Conservation (phyloP, 2,888 invertebrate species). For the Cryptus viduatorius region DNA sequence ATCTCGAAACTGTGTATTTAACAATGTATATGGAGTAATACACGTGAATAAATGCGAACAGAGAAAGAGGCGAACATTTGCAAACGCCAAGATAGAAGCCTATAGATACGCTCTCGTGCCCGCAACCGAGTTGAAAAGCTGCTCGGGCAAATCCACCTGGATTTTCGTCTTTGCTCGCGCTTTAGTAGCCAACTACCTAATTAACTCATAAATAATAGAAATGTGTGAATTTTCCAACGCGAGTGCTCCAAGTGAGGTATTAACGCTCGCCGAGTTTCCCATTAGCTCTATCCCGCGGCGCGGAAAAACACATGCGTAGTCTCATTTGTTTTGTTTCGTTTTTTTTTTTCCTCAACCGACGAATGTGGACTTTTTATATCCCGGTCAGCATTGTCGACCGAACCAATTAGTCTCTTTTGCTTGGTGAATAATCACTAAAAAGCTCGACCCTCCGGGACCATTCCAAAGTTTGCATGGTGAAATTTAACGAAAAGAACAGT, state of each 20-base stretch:
- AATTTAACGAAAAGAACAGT: neutral
- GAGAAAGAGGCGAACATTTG: neutral
- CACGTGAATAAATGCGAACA: conserved; percentile 38
- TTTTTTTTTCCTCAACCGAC: neutral
- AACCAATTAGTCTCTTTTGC: neutral
- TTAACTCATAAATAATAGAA: conserved; percentile 63
- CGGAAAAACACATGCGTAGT: neutral
- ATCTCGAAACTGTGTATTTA: conserved; percentile 47
- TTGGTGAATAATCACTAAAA: neutral
- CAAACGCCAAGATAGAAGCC: neutral
- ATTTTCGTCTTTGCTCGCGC: conserved; percentile 54
- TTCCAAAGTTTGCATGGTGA: no score
- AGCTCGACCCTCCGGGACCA: neutral
- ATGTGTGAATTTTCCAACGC: conserved; percentile 43
- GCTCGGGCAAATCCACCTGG: conserved; percentile 45
- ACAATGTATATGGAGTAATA: conserved; percentile 14
- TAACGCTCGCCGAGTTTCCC: conserved; percentile 15
- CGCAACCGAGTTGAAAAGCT: conserved; percentile 40
- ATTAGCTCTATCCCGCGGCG: neutral
- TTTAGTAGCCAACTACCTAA: conserved; percentile 50
- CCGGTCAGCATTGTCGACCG: neutral
- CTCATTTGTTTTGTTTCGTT: neutral
- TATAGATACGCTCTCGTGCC: neutral
- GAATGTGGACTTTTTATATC: neutral
- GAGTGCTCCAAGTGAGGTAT: neutral